These are phyloP conservation scores for Dendropsophus ebraccatus DNA, from an alignment of 2,113 vertebrate species.

Conservation along the genomic window DNA sequence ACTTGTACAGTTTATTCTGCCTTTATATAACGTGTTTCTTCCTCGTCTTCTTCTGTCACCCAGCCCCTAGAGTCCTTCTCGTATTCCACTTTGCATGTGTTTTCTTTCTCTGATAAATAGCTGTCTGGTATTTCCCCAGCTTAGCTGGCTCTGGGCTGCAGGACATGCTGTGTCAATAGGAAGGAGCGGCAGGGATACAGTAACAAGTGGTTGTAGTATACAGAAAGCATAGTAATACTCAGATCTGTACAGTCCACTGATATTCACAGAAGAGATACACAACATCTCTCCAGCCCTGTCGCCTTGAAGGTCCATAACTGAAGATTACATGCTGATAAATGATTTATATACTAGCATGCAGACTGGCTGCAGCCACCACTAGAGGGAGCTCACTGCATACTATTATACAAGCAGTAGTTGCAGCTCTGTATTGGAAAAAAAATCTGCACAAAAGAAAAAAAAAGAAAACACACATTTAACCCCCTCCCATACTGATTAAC, in stretches of 20 bases:
- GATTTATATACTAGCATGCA: too few relatives aligned
- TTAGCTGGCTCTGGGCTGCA: background rate
- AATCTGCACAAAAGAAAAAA: too few relatives aligned
- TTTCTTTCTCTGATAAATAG: slow-evolving; percentile 3
- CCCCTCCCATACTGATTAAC: too few relatives aligned
- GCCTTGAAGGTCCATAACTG: too few relatives aligned
- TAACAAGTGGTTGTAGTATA: background rate
- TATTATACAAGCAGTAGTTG: too few relatives aligned
- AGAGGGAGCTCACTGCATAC: too few relatives aligned
- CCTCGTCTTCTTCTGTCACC: slow-evolving; percentile 12
- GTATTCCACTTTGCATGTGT: background rate
- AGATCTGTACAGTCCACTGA: background rate
- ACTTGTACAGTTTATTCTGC: background rate
- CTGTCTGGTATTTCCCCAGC: background rate
- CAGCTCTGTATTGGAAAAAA: too few relatives aligned
- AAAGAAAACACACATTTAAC: too few relatives aligned
- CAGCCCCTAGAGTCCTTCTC: background rate
- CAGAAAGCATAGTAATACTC: background rate
- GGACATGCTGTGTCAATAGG: background rate
- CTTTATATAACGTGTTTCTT: too few relatives aligned
- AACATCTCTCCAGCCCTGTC: too few relatives aligned
- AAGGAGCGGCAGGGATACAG: background rate
- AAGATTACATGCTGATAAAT: too few relatives aligned
- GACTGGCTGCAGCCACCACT: too few relatives aligned
- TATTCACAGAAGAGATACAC: background rate